Evolutionary conservation across 2,113 vertebrate species (phyloP).

Genomic region (Martes martes): DNA sequence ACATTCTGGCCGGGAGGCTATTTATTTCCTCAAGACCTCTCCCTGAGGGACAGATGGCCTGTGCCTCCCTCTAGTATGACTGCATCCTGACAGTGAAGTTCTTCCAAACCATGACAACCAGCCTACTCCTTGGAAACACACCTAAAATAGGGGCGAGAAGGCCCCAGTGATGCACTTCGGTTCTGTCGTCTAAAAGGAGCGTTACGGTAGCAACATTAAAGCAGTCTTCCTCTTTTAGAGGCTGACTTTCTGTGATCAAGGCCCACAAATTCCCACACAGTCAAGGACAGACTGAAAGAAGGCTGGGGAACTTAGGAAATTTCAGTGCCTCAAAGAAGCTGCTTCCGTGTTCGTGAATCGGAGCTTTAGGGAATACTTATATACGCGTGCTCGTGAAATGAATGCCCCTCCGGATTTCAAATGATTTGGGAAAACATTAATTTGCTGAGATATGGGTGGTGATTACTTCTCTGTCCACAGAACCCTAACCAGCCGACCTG

Average conservation of each 20-base stretch:
- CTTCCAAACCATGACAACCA: slow-evolving; percentile 66
- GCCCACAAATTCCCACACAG: not conserved
- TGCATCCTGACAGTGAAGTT: slow-evolving; percentile 20
- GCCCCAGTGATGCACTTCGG: not conserved
- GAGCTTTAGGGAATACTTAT: not conserved
- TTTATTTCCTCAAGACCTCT: slow-evolving; percentile 23
- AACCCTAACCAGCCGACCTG: not conserved
- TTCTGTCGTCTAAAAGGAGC: not conserved
- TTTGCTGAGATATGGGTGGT: not conserved
- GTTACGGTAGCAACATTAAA: not conserved
- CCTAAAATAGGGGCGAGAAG: slow-evolving; percentile 47
- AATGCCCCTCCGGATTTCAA: not conserved
- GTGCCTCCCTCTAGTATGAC: slow-evolving; percentile 28
- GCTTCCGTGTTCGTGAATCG: not conserved
- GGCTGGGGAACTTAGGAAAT: not conserved
- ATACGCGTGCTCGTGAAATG: not conserved
- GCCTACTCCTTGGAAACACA: slow-evolving; percentile 73
- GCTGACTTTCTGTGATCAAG: not conserved
- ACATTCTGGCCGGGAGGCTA: slow-evolving; percentile 6
- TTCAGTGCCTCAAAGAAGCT: not conserved
- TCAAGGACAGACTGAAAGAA: not conserved
- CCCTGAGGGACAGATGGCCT: slow-evolving; percentile 61
- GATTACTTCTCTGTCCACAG: not conserved
- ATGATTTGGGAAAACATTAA: not conserved
- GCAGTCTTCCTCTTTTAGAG: not conserved